Conservation (phyloP, 2,888 invertebrate species). For the Oscheius myriophilus region DNA sequence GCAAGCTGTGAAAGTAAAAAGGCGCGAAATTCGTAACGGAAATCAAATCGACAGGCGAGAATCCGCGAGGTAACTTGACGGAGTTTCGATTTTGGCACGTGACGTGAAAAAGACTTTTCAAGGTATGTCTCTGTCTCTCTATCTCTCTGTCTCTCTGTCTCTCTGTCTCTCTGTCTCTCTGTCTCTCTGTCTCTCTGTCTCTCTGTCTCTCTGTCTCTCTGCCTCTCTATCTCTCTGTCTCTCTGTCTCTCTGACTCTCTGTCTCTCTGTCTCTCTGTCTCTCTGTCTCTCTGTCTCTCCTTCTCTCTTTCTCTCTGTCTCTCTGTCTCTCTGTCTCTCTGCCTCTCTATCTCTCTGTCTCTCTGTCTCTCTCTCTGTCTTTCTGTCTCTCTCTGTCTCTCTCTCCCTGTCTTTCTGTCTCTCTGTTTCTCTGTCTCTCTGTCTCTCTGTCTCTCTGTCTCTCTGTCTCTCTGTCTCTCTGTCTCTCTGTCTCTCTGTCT, state of each 20-base stretch:
- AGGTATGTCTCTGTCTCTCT: background rate
- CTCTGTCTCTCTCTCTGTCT: too few species aligned
- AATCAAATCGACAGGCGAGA: too few species aligned
- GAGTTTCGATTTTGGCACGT: too few species aligned
- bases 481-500: background rate
- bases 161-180: background rate
- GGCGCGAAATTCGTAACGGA: too few species aligned
- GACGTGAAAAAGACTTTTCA: too few species aligned
- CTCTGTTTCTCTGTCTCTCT: background rate
- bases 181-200: background rate
- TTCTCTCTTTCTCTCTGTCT: background rate
- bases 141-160: too few species aligned
- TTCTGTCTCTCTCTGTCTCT: background rate
- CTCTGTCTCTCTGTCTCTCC: background rate
- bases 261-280: background rate
- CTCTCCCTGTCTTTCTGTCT: background rate
- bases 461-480: background rate
- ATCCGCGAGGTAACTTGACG: too few species aligned
- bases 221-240: background rate
- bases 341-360: background rate
- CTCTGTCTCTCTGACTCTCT: background rate
- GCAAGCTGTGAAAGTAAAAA: too few species aligned
- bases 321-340: constrained; percentile 5
- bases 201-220: background rate
- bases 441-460: background rate